Percentiles rank a stretch among this genome's conserved stretches.
phyloP scores from a whole-genome alignment of 2,888 invertebrate genomes.

The Ctena decussata region DNA sequence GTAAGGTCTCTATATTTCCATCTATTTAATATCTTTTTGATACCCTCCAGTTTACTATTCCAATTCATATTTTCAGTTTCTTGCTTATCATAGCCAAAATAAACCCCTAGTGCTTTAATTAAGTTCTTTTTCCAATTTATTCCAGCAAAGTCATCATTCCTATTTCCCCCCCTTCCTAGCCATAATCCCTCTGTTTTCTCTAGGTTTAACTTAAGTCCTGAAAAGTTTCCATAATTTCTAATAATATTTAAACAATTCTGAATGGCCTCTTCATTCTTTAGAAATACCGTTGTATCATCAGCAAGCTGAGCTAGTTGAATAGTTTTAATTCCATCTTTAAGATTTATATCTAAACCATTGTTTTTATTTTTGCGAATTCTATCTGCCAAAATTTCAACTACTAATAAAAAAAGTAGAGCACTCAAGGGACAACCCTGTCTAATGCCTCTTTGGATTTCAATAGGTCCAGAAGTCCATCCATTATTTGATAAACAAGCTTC shows the following conservation, averaged over 20 bases:
- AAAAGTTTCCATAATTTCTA: neutral
- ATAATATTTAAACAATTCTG: neutral
- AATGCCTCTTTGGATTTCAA: constrained; percentile 1
- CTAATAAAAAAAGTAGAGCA: constrained; percentile 16
- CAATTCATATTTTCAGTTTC: neutral
- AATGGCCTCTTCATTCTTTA: neutral
- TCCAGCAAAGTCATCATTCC: neutral
- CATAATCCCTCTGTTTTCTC: neutral
- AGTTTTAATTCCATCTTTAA: neutral
- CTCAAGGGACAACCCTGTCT: constrained; percentile 19
- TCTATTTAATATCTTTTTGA: neutral
- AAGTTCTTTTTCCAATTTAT: neutral
- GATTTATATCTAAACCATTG: neutral
- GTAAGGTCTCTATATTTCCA: neutral
- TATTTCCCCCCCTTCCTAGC: neutral
- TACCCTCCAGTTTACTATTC: neutral
- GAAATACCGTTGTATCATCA: constrained; percentile 20
- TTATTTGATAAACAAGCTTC: constrained; percentile 7
- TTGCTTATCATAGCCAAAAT: neutral
- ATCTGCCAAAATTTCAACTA: constrained; percentile 4
- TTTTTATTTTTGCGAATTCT: neutral
- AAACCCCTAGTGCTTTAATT: neutral
- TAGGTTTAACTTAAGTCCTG: neutral
- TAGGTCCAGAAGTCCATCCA: neutral
- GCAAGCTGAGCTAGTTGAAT: constrained; percentile 1